Conservation (phyloP, 2,888 invertebrate species). For the Orchestes rusci region DNA sequence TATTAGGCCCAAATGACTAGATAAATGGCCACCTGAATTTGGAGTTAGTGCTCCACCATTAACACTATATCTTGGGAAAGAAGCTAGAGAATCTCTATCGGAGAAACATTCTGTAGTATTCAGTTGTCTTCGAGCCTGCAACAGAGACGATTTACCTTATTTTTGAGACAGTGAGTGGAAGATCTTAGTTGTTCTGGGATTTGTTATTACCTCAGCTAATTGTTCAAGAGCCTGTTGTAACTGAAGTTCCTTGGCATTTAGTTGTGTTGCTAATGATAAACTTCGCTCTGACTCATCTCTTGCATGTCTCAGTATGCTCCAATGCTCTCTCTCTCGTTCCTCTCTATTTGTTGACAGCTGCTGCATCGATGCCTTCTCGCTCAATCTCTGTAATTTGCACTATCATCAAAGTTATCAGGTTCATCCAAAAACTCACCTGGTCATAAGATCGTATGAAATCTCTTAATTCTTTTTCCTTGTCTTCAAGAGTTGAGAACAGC, state of each 20-base stretch:
- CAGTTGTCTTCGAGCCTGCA: constrained; percentile 67
- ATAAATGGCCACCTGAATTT: constrained; percentile 47
- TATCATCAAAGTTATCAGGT: constrained; percentile 27
- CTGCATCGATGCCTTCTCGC: constrained; percentile 65
- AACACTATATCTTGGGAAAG: constrained; percentile 53
- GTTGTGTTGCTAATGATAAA: constrained; percentile 76
- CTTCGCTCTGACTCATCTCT: constrained; percentile 86
- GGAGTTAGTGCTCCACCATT: constrained; percentile 57
- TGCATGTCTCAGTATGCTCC: constrained; percentile 80
- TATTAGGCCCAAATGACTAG: constrained; percentile 46
- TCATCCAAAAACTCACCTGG: constrained; percentile 53
- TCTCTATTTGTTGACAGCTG: constrained; percentile 54
- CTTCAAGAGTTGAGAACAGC: constrained; percentile 86
- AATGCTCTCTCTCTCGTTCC: constrained; percentile 81
- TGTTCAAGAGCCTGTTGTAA: constrained; percentile 80
- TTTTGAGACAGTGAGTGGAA: background rate
- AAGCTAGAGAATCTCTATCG: constrained; percentile 71
- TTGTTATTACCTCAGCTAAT: constrained; percentile 60
- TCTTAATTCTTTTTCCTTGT: constrained; percentile 87
- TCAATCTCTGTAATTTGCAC: constrained; percentile 64
- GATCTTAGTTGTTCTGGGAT: no score
- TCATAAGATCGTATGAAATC: constrained; percentile 94
- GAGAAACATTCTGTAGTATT: constrained; percentile 72
- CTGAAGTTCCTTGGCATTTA: constrained; percentile 80
- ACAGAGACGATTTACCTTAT: background rate